Percentiles rank a stretch among this genome's conserved stretches.
Evolutionary conservation across 2,888 invertebrate genomes (phyloP).

Genomic region (Heliconius ethilla): DNA sequence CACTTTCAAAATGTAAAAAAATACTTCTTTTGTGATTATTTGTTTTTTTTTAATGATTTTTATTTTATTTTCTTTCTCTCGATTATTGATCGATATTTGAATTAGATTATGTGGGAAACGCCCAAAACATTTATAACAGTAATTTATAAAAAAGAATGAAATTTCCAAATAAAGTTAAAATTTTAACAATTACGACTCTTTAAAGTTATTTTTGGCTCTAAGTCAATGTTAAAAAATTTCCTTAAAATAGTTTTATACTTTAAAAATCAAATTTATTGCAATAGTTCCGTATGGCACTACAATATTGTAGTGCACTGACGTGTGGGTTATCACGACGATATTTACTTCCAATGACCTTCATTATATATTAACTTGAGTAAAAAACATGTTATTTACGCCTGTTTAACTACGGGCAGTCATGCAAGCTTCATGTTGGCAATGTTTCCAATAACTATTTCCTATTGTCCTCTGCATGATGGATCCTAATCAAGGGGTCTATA

Average conservation of each 20-base stretch:
- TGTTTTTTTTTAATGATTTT: not conserved
- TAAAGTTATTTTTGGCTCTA: too few species aligned
- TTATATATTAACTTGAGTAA: slow-evolving; percentile 4
- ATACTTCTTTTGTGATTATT: not conserved
- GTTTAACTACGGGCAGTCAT: slow-evolving; percentile 6
- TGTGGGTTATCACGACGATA: not conserved
- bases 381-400: slow-evolving; percentile 14
- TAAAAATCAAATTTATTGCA: not conserved
- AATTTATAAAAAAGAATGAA: too few species aligned
- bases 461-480: slow-evolving; percentile 19
- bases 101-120: not conserved
- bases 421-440: slow-evolving; percentile 18
- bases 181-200: too few species aligned
- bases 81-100: not conserved
- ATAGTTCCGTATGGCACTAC: not conserved
- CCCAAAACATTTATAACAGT: not conserved
- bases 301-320: not conserved
- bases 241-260: not conserved
- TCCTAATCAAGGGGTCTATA: slow-evolving; percentile 36
- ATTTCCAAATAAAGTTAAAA: too few species aligned
- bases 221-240: not conserved
- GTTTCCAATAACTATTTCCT: slow-evolving; percentile 9
- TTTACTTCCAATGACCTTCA: slow-evolving; percentile 5
- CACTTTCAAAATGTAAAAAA: too few species aligned
- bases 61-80: too few species aligned